phyloP scores from a whole-genome alignment of 2,888 invertebrate species.

The Zele albiditarsus region DNA sequence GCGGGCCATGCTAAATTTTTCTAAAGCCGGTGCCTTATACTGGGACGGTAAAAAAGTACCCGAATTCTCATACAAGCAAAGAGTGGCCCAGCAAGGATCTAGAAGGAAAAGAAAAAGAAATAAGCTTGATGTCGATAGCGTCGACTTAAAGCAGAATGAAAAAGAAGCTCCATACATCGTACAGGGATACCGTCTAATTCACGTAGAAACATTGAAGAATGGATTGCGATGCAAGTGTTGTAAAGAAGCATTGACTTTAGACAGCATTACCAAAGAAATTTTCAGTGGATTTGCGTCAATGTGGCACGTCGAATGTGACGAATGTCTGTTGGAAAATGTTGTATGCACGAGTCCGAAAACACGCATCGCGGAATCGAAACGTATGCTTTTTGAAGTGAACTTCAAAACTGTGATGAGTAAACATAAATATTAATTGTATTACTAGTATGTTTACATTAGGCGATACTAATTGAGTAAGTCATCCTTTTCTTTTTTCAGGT shows the following conservation, averaged over 20 bases:
- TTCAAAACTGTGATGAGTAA: conserved; percentile 3
- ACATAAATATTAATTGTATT: background rate
- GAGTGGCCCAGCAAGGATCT: background rate
- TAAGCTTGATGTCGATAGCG: background rate
- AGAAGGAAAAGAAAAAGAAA: background rate
- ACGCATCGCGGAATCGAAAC: conserved; percentile 11
- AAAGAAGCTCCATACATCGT: background rate
- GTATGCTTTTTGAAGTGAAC: conserved; percentile 14
- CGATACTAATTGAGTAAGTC: background rate
- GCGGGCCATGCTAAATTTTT: background rate
- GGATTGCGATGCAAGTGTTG: background rate
- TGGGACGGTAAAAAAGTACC: background rate
- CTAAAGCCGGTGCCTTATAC: background rate
- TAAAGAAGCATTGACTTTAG: background rate
- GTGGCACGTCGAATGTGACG: background rate
- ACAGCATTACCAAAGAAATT: background rate
- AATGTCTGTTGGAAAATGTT: background rate
- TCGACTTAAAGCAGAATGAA: background rate
- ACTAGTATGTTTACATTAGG: background rate
- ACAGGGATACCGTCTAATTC: background rate
- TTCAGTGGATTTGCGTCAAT: background rate
- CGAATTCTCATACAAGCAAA: background rate
- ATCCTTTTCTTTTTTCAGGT: conserved; percentile 16
- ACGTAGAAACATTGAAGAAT: background rate
- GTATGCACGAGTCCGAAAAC: conserved; percentile 13